Base-by-base conservation (phyloP, 2,888 invertebrate species). In the Megaustenia siamemsis region DNA sequence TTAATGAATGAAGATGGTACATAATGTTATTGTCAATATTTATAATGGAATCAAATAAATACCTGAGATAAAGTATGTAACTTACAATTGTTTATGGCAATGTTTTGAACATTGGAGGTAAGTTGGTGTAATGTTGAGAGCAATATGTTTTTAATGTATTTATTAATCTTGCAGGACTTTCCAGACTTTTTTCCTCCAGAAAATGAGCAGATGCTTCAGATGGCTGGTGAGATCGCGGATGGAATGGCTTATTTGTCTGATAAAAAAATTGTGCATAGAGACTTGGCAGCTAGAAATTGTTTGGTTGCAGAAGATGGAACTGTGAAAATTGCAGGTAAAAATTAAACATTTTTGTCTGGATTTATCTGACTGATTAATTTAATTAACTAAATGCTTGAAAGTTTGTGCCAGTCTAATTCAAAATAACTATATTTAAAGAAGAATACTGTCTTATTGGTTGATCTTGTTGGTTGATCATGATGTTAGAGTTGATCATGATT, bases 191-290 rank as follows among this genome's bases (percentile, higher is more conserved):
- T 40, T 12, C 94, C 95, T 32, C 95, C 95, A 5, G 93, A 93
- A 18, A 81, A 94, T 63, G 91, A 91, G 81, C 93, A 94, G 88
- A 94, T 94, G 71, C 90, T 94, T 81, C 94, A 94, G 88, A 95
- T 95, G 95, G 95, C 95, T 3, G 94, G 94, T 12, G 95, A 99
- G 95, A 98, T 99, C 92, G 98, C 98, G 38, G 99, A 99, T 94
- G 99, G 99, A 84, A 99, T 99, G 99, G 97, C 98, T 2, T 99
- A 99, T 94, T 95, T 99, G 89, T 96, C 98, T 82, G 97, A 97
- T 83, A 97, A 97, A 93, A 98, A 98, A 83, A 93, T 91, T 90
- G 92, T 93, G 18, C 94, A 93, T 87, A 90, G 95, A 86, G 99
- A 99, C 95, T 95, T 99, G 85, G 99, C 99, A 0, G 98, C 98